A percentile compares a stretch with the other conserved stretches of the same genome.
Evolutionary conservation across 2,797 vertebrate genomes (phyloP).

Genomic region (Sebastes paucispinis): DNA sequence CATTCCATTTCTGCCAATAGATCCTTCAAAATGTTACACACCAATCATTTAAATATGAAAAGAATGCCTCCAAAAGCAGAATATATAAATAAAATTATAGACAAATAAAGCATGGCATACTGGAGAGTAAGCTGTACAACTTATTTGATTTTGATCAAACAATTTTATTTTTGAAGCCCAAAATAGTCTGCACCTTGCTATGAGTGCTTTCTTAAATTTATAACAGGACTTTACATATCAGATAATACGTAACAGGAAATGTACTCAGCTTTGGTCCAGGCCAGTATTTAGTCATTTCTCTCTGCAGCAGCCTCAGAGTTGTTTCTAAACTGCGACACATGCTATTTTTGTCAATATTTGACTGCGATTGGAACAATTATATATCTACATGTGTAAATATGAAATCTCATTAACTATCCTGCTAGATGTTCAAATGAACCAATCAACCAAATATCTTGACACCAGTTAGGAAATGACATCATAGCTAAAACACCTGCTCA

Average conservation of each 20-base stretch:
- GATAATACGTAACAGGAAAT: background rate
- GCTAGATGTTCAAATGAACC: background rate
- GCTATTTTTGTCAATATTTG: background rate
- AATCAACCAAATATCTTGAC: background rate
- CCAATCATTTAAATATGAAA: background rate
- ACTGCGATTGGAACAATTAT: background rate
- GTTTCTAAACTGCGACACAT: background rate
- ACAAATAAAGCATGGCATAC: background rate
- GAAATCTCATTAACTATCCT: background rate
- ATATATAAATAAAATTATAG: background rate
- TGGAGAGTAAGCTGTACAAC: background rate
- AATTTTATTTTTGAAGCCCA: background rate
- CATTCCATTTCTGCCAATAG: too few relatives aligned
- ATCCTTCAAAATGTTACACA: background rate
- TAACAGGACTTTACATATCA: background rate
- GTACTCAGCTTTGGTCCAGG: background rate
- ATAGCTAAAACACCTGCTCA: background rate
- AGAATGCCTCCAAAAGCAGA: background rate
- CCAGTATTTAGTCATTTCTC: fast-evolving
- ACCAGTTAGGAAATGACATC: background rate
- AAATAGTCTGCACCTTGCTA: background rate
- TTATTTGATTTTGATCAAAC: background rate
- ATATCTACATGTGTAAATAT: background rate
- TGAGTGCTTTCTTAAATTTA: background rate
- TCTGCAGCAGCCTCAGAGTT: background rate